Percentiles rank a stretch among this genome's conserved stretches.
Conservation (phyloP, 2,113 vertebrate species). For the Trematomus loennbergii region DNA sequence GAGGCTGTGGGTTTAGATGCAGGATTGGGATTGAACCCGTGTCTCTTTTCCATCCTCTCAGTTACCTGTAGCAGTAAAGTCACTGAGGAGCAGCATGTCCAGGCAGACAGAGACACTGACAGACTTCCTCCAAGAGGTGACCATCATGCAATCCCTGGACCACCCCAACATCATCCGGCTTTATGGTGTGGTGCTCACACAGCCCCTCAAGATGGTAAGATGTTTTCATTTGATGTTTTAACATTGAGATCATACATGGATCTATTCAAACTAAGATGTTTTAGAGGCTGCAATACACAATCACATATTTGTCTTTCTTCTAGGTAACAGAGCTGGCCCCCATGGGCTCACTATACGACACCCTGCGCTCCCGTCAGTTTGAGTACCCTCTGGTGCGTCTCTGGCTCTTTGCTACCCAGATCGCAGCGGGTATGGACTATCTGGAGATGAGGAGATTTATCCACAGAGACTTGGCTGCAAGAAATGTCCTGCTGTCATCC, state of each 20-base stretch:
- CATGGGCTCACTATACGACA: slow-evolving; percentile 87
- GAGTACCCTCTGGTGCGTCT: slow-evolving; percentile 84
- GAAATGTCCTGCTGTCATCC: slow-evolving; percentile 88
- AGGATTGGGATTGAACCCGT: background rate
- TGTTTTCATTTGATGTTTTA: no score
- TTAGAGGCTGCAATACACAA: background rate
- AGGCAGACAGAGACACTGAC: slow-evolving; percentile 81
- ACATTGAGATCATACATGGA: no score
- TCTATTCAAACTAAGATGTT: background rate
- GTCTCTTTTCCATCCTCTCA: slow-evolving; percentile 48
- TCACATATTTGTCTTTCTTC: background rate
- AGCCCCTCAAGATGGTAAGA: slow-evolving; percentile 91
- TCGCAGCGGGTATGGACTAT: slow-evolving; percentile 90
- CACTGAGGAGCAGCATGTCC: slow-evolving; percentile 80
- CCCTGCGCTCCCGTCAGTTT: slow-evolving; percentile 79
- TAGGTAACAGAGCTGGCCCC: slow-evolving; percentile 91
- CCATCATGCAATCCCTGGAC: slow-evolving; percentile 89
- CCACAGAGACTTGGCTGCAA: slow-evolving; percentile 90
- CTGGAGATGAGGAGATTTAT: slow-evolving; percentile 87
- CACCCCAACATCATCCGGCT: slow-evolving; percentile 90
- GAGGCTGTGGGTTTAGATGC: background rate
- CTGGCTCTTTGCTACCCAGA: slow-evolving; percentile 88
- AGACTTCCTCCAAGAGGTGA: slow-evolving; percentile 91
- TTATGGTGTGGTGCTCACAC: slow-evolving; percentile 89
- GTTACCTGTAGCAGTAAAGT: slow-evolving; percentile 90